Evolutionary conservation across 2,888 invertebrate genomes (phyloP).

Genomic region (Alentia gelatinosa): DNA sequence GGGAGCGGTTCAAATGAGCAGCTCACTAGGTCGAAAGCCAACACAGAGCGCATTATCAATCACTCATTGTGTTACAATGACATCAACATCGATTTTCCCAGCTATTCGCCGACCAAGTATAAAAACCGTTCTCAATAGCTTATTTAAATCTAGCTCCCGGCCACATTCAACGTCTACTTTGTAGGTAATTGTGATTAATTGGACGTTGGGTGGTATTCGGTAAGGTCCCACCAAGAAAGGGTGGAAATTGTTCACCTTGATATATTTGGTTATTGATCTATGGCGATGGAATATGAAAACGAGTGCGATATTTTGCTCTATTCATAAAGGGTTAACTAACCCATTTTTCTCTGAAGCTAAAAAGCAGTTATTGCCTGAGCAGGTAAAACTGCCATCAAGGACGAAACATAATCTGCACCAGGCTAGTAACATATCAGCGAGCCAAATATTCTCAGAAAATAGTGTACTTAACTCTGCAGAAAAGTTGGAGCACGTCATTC

Average conservation of each 20-base stretch:
- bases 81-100: conserved; percentile 47
- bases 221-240: background rate
- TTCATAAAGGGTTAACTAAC: background rate
- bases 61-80: conserved; percentile 29
- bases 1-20: background rate
- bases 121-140: conserved; percentile 16
- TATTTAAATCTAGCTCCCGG: conserved; percentile 12
- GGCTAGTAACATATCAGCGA: too few relatives aligned
- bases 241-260: background rate
- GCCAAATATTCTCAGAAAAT: too few relatives aligned
- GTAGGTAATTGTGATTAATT: conserved; percentile 38
- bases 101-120: background rate
- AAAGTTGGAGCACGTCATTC: too few relatives aligned
- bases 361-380: background rate
- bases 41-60: conserved; percentile 22
- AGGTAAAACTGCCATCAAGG: background rate
- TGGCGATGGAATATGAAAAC: background rate
- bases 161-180: background rate
- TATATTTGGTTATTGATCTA: conserved; percentile 30
- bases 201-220: background rate
- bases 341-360: too few relatives aligned
- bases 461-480: too few relatives aligned
- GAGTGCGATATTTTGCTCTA: background rate
- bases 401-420: background rate
- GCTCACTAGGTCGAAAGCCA: background rate